Conservation (phyloP, 2,888 invertebrate species). For the Hymenopus coronatus region DNA sequence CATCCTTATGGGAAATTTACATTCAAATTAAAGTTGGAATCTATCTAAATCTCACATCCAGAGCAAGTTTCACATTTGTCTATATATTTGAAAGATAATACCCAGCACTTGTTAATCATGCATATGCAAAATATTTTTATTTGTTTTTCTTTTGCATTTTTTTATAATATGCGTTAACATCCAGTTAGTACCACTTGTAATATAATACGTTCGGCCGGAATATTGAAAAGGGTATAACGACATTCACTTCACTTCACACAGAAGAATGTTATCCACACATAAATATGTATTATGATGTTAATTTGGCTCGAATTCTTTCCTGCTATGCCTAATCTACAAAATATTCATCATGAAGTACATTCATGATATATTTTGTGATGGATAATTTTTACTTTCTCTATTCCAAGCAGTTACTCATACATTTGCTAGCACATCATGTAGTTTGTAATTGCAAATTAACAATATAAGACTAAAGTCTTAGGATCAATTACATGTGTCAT, state of each 20-base stretch:
- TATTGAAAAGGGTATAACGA: conserved; percentile 31
- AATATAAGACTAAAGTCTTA: background rate
- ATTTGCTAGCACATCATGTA: background rate
- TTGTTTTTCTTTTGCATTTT: background rate
- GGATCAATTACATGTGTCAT: background rate
- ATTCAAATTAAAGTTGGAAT: background rate
- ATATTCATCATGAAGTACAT: background rate
- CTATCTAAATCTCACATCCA: background rate
- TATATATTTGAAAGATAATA: background rate
- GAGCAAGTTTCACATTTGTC: background rate
- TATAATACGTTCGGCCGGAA: conserved; percentile 28
- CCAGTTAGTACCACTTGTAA: background rate
- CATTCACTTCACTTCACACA: conserved; percentile 19
- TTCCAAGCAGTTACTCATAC: background rate
- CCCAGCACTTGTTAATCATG: background rate
- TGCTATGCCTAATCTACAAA: background rate
- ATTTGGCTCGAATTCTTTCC: conserved; percentile 17
- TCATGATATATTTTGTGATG: background rate
- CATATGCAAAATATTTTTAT: background rate
- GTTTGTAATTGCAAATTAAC: background rate
- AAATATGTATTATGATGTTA: background rate
- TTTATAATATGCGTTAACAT: background rate
- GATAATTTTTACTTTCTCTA: background rate
- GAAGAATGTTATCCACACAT: background rate
- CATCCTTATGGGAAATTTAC: background rate